phyloP scores from a whole-genome alignment of 1,140 invertebrate genomes.

The Drusus annulatus region DNA sequence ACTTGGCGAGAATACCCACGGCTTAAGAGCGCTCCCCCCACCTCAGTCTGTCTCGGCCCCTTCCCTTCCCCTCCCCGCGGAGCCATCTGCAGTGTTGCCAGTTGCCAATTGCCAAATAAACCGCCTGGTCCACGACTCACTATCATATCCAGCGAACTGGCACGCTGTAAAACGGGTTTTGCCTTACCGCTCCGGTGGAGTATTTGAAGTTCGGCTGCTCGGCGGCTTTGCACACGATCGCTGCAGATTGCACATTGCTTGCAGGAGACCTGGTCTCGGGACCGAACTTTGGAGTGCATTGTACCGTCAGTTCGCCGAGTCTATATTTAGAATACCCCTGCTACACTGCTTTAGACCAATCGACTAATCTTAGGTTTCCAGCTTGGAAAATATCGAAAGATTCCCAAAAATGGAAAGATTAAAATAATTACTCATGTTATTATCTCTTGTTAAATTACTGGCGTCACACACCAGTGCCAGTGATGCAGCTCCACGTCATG shows the following conservation, averaged over 20 bases:
- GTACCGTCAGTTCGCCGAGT: slow-evolving; percentile 15
- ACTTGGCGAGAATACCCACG: slow-evolving; percentile 14
- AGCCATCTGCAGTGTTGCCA: slow-evolving; percentile 12
- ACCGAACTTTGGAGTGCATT: slow-evolving; percentile 17
- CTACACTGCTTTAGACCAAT: neutral
- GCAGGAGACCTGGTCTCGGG: neutral
- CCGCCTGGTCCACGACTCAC: neutral
- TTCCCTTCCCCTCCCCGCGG: neutral
- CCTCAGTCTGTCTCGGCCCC: slow-evolving; percentile 12
- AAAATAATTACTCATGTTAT: too few relatives aligned
- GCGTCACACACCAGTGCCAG: too few relatives aligned
- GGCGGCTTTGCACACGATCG: neutral
- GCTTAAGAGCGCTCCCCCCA: neutral
- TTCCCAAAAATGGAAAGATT: neutral
- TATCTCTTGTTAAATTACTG: too few relatives aligned
- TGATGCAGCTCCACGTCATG: too few relatives aligned
- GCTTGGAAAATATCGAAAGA: neutral
- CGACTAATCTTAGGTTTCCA: too few relatives aligned
- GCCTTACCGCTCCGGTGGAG: neutral
- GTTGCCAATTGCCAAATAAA: slow-evolving; percentile 25
- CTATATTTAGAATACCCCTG: slow-evolving; percentile 35
- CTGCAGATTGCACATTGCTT: neutral
- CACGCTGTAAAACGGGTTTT: too few relatives aligned
- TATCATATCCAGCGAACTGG: too few relatives aligned
- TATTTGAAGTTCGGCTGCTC: neutral